Evolutionary conservation across 2,888 invertebrate species (phyloP).

Genomic region (Papilio protenor): DNA sequence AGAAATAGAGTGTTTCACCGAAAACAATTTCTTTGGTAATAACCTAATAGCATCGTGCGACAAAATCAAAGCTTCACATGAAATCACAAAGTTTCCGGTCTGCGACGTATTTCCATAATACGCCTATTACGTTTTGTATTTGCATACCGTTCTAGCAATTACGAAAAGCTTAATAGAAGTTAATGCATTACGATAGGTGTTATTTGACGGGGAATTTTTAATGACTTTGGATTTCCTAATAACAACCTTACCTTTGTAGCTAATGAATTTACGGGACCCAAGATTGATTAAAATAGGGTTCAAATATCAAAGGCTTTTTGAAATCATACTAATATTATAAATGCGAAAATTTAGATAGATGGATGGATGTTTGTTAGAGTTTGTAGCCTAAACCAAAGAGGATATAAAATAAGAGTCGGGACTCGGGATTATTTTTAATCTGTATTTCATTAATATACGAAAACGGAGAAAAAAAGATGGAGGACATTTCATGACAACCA

Average conservation of each 20-base stretch:
- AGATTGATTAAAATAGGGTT: background rate
- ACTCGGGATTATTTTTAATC: too few species aligned
- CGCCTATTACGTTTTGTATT: constrained; percentile 56
- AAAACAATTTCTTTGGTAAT: background rate
- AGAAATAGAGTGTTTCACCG: background rate
- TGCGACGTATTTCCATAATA: constrained; percentile 63
- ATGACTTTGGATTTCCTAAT: constrained; percentile 35
- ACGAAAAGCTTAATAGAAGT: constrained; percentile 37
- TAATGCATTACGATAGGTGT: constrained; percentile 38
- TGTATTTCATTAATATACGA: too few species aligned
- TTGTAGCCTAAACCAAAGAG: too few species aligned
- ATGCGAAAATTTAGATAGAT: too few species aligned
- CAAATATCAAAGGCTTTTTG: background rate
- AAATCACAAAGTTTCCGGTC: constrained; percentile 55
- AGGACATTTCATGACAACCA: too few species aligned
- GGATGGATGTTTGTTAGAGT: too few species aligned
- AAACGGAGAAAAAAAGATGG: too few species aligned
- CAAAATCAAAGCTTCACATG: constrained; percentile 35
- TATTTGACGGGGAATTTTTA: constrained; percentile 32
- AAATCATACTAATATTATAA: too few species aligned
- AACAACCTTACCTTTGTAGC: constrained; percentile 11
- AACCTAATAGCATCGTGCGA: constrained; percentile 9
- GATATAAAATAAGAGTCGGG: too few species aligned
- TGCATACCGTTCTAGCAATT: constrained; percentile 58
- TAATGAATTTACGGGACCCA: constrained; percentile 13